Base-by-base conservation (phyloP, 2,797 vertebrate species). In the Hemitrygon akajei region DNA sequence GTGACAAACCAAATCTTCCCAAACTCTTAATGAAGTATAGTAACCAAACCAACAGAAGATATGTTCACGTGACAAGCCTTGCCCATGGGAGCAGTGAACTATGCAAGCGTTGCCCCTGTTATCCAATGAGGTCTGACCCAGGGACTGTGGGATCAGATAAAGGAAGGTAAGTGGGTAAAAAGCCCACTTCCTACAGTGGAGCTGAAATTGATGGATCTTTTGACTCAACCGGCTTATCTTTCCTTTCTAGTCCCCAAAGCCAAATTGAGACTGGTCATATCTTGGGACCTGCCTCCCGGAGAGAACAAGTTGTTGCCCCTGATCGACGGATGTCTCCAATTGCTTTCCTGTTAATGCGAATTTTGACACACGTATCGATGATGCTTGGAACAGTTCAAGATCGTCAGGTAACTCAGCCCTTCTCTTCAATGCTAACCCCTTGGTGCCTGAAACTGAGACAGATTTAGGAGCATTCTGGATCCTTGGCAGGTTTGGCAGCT, bases 301-400 rank as follows among this genome's bases (percentile, higher is more conserved):
- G 1, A 25, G 94, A 96, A 93, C 95, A 96, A 2, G 66, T 93
- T 71, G 96, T 97, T 0, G 97, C 95, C 18, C 96, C 97, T 0
- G 95, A 97, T 14, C 95, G 97, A 89, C 95, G 95, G 94, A 94
- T 96, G 94, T 92, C 94, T 0, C 94, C 11, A 0, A 95, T 94
- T 93, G 95, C 96, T 95, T 96, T 95, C 69, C 93, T 95, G 94
- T 5, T 97, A 77, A 96, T 97, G 37, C 95, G 97, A 80, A 95
- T 97, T 87, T 94, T 96, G 0, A 96, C 95, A 0, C 97, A 97
- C 94, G 95, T 97, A 18, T 95, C 96, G 80, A 96, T 97, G 96
- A 95, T 97, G 27, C 96, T 97, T 30, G 97, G 97, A 10, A 91
- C 95, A 87, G 7, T 47, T 66, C 27, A 37, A 3, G 12, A 75